Evolutionary conservation across 2,113 vertebrate species (phyloP).

Genomic region (Phalacrocorax pelagicus): DNA sequence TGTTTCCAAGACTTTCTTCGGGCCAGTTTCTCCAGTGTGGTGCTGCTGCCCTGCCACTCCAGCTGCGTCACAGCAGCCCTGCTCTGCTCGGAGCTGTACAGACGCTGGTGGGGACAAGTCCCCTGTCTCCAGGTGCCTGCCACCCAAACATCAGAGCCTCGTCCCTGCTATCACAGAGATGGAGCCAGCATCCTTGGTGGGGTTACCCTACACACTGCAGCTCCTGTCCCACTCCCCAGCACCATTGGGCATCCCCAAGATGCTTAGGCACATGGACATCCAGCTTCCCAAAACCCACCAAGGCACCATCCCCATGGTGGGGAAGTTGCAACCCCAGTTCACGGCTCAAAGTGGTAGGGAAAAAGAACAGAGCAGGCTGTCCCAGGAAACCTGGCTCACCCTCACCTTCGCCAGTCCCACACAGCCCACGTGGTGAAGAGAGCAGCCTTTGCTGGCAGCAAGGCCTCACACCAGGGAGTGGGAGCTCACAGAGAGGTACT

Average conservation of each 20-base stretch:
- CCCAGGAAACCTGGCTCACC: not conserved
- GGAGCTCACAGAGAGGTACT: not conserved
- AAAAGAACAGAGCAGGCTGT: not conserved
- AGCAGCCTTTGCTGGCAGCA: not conserved
- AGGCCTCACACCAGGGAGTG: not conserved
- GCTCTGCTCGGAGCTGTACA: rapidly evolving
- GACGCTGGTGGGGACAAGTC: rapidly evolving
- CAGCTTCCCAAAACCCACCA: not conserved
- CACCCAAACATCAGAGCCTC: not conserved
- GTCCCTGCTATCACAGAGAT: rapidly evolving
- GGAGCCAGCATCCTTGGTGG: rapidly evolving
- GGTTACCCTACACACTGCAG: not conserved
- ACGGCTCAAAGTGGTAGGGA: not conserved
- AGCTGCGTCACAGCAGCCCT: not conserved
- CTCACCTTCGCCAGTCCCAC: not conserved
- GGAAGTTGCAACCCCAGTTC: not conserved
- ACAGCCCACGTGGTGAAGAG: not conserved
- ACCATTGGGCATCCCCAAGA: rapidly evolving
- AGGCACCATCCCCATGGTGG: rapidly evolving
- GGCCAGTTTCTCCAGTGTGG: not conserved
- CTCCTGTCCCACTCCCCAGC: not conserved
- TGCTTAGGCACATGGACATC: not conserved
- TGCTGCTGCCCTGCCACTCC: not conserved
- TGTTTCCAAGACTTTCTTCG: slow-evolving; percentile 20
- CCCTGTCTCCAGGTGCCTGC: not conserved